phyloP scores from a whole-genome alignment of 1,140 invertebrate species.

The Drosophila melanica region DNA sequence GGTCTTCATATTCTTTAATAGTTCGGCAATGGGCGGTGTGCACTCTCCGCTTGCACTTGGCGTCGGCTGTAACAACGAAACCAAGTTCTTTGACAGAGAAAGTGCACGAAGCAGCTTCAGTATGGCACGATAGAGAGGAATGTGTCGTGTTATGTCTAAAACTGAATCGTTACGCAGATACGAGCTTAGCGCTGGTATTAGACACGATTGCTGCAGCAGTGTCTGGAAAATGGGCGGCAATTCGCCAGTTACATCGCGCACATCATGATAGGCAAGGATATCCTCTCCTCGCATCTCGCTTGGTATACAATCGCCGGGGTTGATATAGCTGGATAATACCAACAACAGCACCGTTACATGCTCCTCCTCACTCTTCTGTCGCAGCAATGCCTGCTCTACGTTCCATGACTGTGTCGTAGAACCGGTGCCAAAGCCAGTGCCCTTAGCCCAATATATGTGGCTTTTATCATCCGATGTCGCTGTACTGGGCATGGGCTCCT shows the following conservation, averaged over 20 bases:
- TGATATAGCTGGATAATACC: slow-evolving; percentile 94
- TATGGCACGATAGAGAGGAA: slow-evolving; percentile 94
- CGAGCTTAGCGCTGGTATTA: slow-evolving; percentile 94
- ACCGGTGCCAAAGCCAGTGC: slow-evolving; percentile 97
- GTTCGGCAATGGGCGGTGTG: slow-evolving; percentile 87
- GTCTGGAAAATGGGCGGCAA: slow-evolving; percentile 90
- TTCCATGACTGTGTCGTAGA: slow-evolving; percentile 98
- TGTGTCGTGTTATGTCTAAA: slow-evolving; percentile 96
- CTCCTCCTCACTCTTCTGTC: slow-evolving; percentile 95
- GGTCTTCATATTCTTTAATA: slow-evolving; percentile 93
- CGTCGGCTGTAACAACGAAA: slow-evolving; percentile 88
- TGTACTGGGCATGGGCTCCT: slow-evolving; percentile 46
- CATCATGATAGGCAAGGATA: slow-evolving; percentile 74
- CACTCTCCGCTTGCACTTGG: slow-evolving; percentile 66
- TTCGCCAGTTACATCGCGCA: slow-evolving; percentile 84
- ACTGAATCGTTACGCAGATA: slow-evolving; percentile 98
- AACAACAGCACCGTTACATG: slow-evolving; percentile 94
- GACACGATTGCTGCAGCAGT: slow-evolving; percentile 91
- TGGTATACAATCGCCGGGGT: slow-evolving; percentile 88
- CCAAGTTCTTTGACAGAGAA: slow-evolving; percentile 88
- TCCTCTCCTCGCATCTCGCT: slow-evolving; percentile 84
- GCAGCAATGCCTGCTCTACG: slow-evolving; percentile 94
- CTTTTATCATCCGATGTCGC: slow-evolving; percentile 89
- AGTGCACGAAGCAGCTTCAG: slow-evolving; percentile 92
- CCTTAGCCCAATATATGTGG: slow-evolving; percentile 97